A percentile compares a stretch with the other conserved stretches of the same genome.
phyloP scores from a whole-genome alignment of 2,113 vertebrate genomes.

The Oreochromis niloticus region DNA sequence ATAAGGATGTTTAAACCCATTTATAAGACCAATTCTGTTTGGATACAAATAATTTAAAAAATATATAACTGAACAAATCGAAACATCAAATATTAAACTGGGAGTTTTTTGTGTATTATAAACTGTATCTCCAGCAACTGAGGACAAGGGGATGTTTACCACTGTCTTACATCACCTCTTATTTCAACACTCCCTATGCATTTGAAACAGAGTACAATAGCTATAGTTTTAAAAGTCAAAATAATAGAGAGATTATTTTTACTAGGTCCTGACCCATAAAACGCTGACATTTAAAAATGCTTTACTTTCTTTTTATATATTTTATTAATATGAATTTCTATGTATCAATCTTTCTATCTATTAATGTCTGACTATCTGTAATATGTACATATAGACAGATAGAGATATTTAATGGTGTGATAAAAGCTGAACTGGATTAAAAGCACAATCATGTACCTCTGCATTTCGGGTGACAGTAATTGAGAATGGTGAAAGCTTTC shows the following conservation, averaged over 20 bases:
- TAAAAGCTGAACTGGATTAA: neutral
- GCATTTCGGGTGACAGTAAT: neutral
- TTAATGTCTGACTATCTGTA: neutral
- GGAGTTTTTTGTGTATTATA: neutral
- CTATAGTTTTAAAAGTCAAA: neutral
- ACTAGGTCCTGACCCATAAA: neutral
- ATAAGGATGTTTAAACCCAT: neutral
- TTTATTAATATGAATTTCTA: neutral
- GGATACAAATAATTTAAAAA: accelerated
- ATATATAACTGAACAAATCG: neutral
- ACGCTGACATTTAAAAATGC: neutral
- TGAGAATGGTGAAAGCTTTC: neutral
- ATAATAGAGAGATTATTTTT: neutral
- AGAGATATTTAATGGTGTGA: neutral
- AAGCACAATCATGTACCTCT: neutral
- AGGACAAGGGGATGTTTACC: neutral
- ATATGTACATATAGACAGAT: neutral
- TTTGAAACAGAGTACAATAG: neutral
- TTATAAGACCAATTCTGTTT: neutral
- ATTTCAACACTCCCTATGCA: neutral
- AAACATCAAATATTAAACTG: neutral
- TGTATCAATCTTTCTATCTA: neutral
- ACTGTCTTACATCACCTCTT: neutral
- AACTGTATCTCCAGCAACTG: neutral
- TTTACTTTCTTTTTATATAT: neutral